A percentile compares a stretch with the other conserved stretches of the same genome.
These are phyloP conservation scores for Myrmecophaga tridactyla DNA, from an alignment of 2,113 vertebrate species.

Conservation along the genomic window DNA sequence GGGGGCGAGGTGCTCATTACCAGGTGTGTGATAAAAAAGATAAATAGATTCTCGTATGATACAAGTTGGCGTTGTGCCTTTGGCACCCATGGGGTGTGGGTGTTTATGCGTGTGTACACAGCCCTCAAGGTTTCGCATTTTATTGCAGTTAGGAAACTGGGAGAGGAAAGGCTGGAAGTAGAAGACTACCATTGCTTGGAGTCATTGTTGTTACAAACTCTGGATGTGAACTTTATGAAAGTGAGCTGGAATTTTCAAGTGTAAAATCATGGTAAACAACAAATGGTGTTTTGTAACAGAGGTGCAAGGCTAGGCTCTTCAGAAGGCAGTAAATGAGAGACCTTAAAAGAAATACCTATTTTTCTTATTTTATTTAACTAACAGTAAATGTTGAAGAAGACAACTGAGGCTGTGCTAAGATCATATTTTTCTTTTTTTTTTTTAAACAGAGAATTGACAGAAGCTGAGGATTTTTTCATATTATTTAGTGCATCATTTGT, in stretches of 20 bases:
- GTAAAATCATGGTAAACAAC: background rate
- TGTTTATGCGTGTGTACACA: background rate
- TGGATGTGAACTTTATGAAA: background rate
- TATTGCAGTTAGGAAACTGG: background rate
- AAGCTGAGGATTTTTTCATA: background rate
- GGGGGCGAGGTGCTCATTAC: background rate
- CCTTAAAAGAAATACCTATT: background rate
- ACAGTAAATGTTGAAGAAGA: background rate
- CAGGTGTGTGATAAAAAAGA: conserved; percentile 58
- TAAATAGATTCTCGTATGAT: background rate
- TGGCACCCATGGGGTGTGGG: background rate
- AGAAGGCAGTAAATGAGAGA: background rate
- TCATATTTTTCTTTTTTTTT: background rate
- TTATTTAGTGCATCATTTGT: background rate
- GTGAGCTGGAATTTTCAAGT: background rate
- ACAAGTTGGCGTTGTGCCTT: background rate
- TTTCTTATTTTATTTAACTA: background rate
- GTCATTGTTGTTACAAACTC: background rate
- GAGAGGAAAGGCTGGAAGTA: background rate
- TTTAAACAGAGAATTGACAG: no score
- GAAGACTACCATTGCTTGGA: background rate
- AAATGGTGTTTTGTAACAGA: background rate
- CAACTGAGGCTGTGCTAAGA: no score
- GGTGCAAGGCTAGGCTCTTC: background rate
- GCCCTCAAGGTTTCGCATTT: background rate